Conservation (phyloP, 2,888 invertebrate genomes). For the Parapristionchus giblindavisi region DNA sequence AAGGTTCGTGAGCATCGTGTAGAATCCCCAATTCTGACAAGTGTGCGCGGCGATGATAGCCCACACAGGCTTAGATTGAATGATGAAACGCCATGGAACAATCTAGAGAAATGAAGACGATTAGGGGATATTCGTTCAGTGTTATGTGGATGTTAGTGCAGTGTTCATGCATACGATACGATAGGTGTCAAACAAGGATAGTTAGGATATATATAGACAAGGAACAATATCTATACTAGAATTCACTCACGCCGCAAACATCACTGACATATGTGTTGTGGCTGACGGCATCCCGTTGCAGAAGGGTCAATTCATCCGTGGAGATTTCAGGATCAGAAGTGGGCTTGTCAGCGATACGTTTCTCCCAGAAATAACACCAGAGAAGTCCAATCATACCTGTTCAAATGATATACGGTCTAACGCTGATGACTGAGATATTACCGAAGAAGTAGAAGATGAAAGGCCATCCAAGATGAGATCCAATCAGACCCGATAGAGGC, state of each 20-base stretch:
- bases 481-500: constrained; percentile 60
- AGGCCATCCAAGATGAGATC: constrained; percentile 74
- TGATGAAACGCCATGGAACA: constrained; percentile 71
- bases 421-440: constrained; percentile 49
- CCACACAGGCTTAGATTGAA: constrained; percentile 72
- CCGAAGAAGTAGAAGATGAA: constrained; percentile 76
- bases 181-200: not conserved
- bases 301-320: constrained; percentile 71
- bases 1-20: constrained; percentile 72
- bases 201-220: not conserved
- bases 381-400: constrained; percentile 54
- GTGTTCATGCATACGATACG: not conserved
- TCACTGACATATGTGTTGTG: constrained; percentile 56
- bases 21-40: constrained; percentile 73
- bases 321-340: constrained; percentile 71
- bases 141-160: not conserved
- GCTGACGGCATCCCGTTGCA: constrained; percentile 67
- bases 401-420: not conserved
- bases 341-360: constrained; percentile 70
- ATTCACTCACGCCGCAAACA: constrained; percentile 2
- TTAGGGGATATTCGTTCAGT: not conserved
- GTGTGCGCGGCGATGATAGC: constrained; percentile 72
- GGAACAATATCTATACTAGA: not conserved
- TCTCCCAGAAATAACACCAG: constrained; percentile 69
- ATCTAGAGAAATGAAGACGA: constrained; percentile 44